phyloP scores from a whole-genome alignment of 2,888 invertebrate species.

The Geophilus truncorum region DNA sequence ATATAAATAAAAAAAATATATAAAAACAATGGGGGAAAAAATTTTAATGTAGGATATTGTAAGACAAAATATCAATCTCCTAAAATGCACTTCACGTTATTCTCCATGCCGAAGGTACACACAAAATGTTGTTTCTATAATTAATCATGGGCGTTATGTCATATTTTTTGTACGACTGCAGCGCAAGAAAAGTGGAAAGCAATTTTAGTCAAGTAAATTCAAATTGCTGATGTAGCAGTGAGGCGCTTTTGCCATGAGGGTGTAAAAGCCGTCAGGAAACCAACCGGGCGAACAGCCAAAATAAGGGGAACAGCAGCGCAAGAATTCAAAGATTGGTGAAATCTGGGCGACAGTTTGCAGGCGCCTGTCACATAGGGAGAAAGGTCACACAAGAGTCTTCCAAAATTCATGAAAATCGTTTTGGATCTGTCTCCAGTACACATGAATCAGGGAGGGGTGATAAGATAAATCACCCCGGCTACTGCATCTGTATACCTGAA shows the following conservation, averaged over 20 bases:
- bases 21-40: too few relatives aligned
- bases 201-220: neutral
- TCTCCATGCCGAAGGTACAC: neutral
- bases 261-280: neutral
- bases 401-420: neutral
- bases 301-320: neutral
- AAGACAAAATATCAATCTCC: neutral
- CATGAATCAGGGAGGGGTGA: neutral
- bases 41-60: neutral
- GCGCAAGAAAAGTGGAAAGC: neutral
- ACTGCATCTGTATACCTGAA: neutral
- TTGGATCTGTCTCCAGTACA: neutral
- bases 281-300: neutral
- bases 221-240: neutral
- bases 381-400: neutral
- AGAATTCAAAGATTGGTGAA: neutral
- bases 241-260: neutral
- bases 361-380: neutral
- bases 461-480: neutral
- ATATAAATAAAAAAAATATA: neutral
- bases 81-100: neutral
- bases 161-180: neutral
- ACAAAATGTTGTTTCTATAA: neutral
- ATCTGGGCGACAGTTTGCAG: neutral
- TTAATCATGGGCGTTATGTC: neutral